These are phyloP conservation scores for Syngnathus floridae DNA, from an alignment of 2,113 vertebrate genomes.

Conservation along the genomic window DNA sequence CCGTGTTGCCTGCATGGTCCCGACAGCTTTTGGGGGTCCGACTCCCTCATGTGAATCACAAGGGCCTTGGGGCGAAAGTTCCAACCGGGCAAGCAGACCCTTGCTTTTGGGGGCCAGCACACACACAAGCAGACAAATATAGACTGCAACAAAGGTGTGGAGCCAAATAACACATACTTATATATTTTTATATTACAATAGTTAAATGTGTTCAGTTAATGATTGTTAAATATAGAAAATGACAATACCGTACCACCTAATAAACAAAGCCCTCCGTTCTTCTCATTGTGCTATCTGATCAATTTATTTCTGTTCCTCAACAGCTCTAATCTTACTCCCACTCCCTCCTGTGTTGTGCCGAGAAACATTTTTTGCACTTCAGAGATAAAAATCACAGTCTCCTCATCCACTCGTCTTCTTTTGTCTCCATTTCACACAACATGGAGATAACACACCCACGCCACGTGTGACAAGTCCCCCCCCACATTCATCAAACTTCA, in stretches of 20 bases:
- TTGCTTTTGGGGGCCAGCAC: slow-evolving; percentile 40
- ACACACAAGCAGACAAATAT: slow-evolving; percentile 15
- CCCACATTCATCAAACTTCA: slow-evolving; percentile 69
- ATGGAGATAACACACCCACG: slow-evolving; percentile 70
- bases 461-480: slow-evolving; percentile 70
- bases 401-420: slow-evolving; percentile 67
- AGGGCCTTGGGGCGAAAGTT: slow-evolving; percentile 36
- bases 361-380: slow-evolving; percentile 68
- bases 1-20: slow-evolving; percentile 32
- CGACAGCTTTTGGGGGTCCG: slow-evolving; percentile 39
- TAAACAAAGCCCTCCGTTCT: slow-evolving; percentile 63
- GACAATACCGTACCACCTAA: slow-evolving; percentile 49
- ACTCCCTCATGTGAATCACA: slow-evolving; percentile 45
- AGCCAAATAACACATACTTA: slow-evolving; percentile 56
- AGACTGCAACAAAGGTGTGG: slow-evolving; percentile 50
- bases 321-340: slow-evolving; percentile 66
- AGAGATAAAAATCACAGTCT: slow-evolving; percentile 69
- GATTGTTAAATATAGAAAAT: neutral
- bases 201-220: no score
- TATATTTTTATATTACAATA: no score
- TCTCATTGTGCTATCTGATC: slow-evolving; percentile 63
- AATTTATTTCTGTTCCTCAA: slow-evolving; percentile 70
- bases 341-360: slow-evolving; percentile 55
- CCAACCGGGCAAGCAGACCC: slow-evolving; percentile 18
- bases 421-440: slow-evolving; percentile 71